Percentiles rank a stretch among this genome's conserved stretches.
These are phyloP conservation scores for Apus apus DNA, from an alignment of 2,113 vertebrate species.

Conservation along the genomic window DNA sequence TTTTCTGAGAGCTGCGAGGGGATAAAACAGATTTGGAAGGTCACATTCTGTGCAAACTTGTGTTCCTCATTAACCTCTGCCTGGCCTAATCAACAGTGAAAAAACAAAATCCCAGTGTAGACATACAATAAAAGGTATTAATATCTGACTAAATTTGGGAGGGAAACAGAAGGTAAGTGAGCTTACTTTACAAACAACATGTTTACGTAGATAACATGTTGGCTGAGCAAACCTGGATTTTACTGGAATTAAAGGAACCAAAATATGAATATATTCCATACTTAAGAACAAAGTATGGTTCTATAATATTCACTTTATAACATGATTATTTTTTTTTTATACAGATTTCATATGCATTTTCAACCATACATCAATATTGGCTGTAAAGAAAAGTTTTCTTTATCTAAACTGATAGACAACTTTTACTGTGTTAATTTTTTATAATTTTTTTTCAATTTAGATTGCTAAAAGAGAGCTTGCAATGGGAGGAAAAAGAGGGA, in stretches of 20 bases:
- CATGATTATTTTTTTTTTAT: neutral
- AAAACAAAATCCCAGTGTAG: slow-evolving; percentile 24
- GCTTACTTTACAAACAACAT: neutral
- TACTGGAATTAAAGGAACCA: neutral
- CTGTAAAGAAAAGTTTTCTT: neutral
- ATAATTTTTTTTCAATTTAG: neutral
- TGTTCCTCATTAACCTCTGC: slow-evolving; percentile 50
- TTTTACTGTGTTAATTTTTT: neutral
- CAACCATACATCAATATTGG: neutral
- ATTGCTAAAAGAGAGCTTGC: neutral
- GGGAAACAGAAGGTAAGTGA: neutral
- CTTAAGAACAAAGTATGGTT: neutral
- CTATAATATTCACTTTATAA: neutral
- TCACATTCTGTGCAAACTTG: slow-evolving; percentile 4
- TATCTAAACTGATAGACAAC: neutral
- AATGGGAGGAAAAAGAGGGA: neutral
- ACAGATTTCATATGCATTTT: neutral
- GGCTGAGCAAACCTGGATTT: neutral
- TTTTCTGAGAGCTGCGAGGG: slow-evolving; percentile 29
- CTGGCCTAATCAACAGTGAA: slow-evolving; percentile 31
- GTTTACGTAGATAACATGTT: neutral
- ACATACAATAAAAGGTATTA: neutral
- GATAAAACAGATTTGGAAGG: slow-evolving; percentile 59
- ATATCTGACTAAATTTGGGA: neutral
- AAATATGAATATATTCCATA: neutral